A percentile compares a stretch with the other conserved stretches of the same genome.
Evolutionary conservation across 2,888 invertebrate species (phyloP).

Genomic region (Drosophila atroscutellata): DNA sequence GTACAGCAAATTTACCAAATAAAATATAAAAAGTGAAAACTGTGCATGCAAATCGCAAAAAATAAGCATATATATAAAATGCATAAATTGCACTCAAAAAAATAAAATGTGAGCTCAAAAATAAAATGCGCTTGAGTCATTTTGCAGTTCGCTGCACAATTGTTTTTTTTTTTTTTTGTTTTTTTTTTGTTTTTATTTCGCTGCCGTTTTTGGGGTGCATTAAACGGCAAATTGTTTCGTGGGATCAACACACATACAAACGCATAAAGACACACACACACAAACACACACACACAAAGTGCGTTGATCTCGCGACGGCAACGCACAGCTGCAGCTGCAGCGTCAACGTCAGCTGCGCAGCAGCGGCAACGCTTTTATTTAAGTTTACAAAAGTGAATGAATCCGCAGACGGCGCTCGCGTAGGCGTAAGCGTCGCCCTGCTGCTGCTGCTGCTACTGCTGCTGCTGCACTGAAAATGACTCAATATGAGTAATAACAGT

Average conservation of each 20-base stretch:
- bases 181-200: constrained; percentile 26
- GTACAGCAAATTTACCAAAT: constrained; percentile 1
- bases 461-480: constrained; percentile 51
- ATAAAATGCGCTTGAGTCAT: constrained; percentile 45
- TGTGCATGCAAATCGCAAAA: constrained; percentile 47
- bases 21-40: constrained; percentile 56
- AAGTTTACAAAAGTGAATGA: constrained; percentile 73
- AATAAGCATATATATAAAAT: constrained; percentile 9
- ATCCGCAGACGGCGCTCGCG: constrained; percentile 45
- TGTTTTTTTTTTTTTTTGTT: constrained; percentile 15
- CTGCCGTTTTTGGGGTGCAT: constrained; percentile 69
- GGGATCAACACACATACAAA: constrained; percentile 64
- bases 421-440: constrained; percentile 37
- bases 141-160: constrained; percentile 46
- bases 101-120: constrained; percentile 27
- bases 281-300: constrained; percentile 51
- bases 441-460: not conserved
- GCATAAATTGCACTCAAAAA: constrained; percentile 40
- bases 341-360: constrained; percentile 26
- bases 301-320: constrained; percentile 68
- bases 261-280: not conserved
- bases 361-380: constrained; percentile 51
- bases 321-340: constrained; percentile 20
- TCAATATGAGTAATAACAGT: constrained; percentile 70
- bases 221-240: constrained; percentile 80